Percentiles rank a stretch among this genome's conserved stretches.
Conservation (phyloP, 2,888 invertebrate species). For the Crepidodera aurea region DNA sequence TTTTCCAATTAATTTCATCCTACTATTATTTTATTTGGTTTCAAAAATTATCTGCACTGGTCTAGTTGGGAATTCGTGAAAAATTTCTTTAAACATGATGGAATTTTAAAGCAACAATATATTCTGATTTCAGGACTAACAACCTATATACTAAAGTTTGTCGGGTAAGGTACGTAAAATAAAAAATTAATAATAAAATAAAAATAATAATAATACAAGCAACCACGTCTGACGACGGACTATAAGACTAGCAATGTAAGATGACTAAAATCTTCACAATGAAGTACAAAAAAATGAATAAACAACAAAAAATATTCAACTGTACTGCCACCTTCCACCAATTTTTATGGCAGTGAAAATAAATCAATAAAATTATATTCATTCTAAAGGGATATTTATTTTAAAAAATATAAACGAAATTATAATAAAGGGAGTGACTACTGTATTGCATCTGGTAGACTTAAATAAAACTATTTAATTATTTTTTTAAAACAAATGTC, state of each 20-base stretch:
- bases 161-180: slow-evolving; percentile 7
- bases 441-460: background rate
- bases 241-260: slow-evolving; percentile 56
- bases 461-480: no score
- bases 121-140: no score
- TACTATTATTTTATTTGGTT: no score
- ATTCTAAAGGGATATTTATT: slow-evolving; percentile 3
- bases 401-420: no score
- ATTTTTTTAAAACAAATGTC: background rate
- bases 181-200: slow-evolving; percentile 9
- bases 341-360: slow-evolving; percentile 31
- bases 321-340: slow-evolving; percentile 34
- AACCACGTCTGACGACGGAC: slow-evolving; percentile 53
- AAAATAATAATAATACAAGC: slow-evolving; percentile 44
- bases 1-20: no score
- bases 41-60: no score
- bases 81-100: no score
- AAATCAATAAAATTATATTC: slow-evolving; percentile 6
- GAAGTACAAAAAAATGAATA: slow-evolving; percentile 45
- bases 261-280: slow-evolving; percentile 46
- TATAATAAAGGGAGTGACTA: background rate
- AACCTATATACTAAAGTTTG: no score
- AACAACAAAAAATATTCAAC: slow-evolving; percentile 46
- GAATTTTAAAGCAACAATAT: no score
- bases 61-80: no score